Evolutionary conservation across 2,113 vertebrate genomes (phyloP).

Genomic region (Todiramphus chloris): DNA sequence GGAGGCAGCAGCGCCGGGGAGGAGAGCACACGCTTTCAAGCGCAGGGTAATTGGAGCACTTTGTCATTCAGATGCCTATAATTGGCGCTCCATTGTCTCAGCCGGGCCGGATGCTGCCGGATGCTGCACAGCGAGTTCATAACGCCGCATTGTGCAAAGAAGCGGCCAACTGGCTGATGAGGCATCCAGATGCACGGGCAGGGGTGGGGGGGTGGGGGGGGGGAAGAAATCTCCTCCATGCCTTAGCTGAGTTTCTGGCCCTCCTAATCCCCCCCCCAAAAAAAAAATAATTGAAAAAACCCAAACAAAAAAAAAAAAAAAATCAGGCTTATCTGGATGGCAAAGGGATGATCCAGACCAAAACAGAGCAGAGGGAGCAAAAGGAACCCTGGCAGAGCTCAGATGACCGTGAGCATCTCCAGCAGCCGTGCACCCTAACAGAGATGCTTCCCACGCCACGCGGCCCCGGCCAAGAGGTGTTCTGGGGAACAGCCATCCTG

Average conservation of each 20-base stretch:
- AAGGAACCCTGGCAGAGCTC: not conserved
- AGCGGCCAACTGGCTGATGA: slow-evolving; percentile 55
- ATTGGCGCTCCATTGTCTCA: slow-evolving; percentile 73
- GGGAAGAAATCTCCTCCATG: not conserved
- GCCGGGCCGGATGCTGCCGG: slow-evolving; percentile 64
- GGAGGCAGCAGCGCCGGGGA: not conserved
- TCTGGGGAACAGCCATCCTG: not conserved
- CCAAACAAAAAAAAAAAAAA: not conserved
- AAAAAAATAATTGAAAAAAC: too few relatives aligned
- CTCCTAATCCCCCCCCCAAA: not conserved
- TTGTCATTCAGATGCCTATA: slow-evolving; percentile 80
- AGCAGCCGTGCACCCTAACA: too few relatives aligned
- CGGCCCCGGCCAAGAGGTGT: fast-evolving
- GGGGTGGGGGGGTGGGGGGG: not conserved
- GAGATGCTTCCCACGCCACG: not conserved
- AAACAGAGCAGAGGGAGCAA: not conserved
- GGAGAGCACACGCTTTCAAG: not conserved
- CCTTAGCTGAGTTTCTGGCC: fast-evolving
- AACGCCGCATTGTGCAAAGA: slow-evolving; percentile 13
- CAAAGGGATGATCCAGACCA: not conserved
- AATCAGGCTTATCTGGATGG: not conserved
- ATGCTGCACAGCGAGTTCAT: slow-evolving; percentile 25
- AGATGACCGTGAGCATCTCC: fast-evolving
- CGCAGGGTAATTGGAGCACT: slow-evolving; percentile 77
- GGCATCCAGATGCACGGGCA: slow-evolving; percentile 13